These are phyloP conservation scores for Eretmocerus hayati DNA, from an alignment of 2,888 invertebrate species.

Conservation along the genomic window DNA sequence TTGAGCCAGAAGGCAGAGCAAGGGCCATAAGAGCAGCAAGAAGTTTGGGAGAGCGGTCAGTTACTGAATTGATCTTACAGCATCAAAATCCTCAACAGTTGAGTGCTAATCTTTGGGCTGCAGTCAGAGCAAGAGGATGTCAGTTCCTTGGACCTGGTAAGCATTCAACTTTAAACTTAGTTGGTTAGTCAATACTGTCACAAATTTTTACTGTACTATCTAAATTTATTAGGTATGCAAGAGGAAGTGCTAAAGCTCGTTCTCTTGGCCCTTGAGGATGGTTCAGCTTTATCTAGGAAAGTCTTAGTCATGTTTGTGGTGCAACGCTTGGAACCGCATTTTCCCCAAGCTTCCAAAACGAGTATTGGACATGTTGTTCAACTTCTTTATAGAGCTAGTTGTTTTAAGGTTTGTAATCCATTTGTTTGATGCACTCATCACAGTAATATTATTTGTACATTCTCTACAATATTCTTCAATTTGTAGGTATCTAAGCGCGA, in stretches of 20 bases:
- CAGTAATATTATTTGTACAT: too few relatives aligned
- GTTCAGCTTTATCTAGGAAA: slow-evolving; percentile 86
- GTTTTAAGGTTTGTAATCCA: slow-evolving; percentile 74
- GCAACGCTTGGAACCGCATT: slow-evolving; percentile 89
- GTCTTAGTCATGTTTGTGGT: slow-evolving; percentile 98
- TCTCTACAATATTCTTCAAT: background rate
- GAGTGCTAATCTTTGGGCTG: slow-evolving; percentile 92
- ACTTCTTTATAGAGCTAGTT: slow-evolving; percentile 92
- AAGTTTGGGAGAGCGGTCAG: slow-evolving; percentile 90
- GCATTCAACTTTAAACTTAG: background rate
- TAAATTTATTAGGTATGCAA: slow-evolving; percentile 85
- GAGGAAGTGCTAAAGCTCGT: slow-evolving; percentile 95
- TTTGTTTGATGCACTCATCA: too few relatives aligned
- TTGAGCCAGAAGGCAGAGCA: slow-evolving; percentile 80
- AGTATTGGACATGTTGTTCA: slow-evolving; percentile 99
- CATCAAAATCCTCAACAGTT: slow-evolving; percentile 96
- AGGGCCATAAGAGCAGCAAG: slow-evolving; percentile 76
- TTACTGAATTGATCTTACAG: slow-evolving; percentile 87
- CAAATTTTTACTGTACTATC: too few relatives aligned
- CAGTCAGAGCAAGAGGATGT: slow-evolving; percentile 91
- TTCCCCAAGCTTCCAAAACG: slow-evolving; percentile 95
- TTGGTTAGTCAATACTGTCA: background rate
- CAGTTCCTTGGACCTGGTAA: slow-evolving; percentile 90
- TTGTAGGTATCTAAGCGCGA: slow-evolving; percentile 86
- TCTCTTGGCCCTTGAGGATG: slow-evolving; percentile 88